These are phyloP conservation scores for Mythimna ferrago DNA, from an alignment of 2,888 invertebrate species.

Conservation along the genomic window DNA sequence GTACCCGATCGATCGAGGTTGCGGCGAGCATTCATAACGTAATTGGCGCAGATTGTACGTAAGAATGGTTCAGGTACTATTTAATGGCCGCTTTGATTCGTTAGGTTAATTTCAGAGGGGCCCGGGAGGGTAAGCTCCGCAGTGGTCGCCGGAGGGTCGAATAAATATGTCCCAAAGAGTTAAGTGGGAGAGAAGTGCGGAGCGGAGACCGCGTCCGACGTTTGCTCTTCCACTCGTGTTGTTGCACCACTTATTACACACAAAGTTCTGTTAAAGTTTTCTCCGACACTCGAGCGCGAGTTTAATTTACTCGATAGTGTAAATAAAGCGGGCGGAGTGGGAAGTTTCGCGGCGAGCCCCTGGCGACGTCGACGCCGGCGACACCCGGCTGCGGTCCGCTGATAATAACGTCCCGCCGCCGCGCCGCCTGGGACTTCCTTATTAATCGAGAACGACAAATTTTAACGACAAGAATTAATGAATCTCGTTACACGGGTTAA, in stretches of 20 bases:
- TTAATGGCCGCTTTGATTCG: constrained; percentile 87
- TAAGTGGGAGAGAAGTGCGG: constrained; percentile 89
- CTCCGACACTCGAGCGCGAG: constrained; percentile 89
- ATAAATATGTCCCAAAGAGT: constrained; percentile 91
- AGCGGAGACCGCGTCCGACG: constrained; percentile 89
- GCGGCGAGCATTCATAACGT: constrained; percentile 82
- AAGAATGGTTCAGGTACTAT: constrained; percentile 78
- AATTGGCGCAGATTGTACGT: constrained; percentile 79
- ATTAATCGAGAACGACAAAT: constrained; percentile 92
- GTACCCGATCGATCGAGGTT: constrained; percentile 80
- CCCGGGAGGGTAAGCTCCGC: constrained; percentile 77
- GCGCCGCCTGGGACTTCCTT: constrained; percentile 88
- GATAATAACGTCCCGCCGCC: constrained; percentile 88
- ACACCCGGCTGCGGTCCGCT: constrained; percentile 85
- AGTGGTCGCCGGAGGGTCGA: constrained; percentile 90
- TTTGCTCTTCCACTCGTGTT: constrained; percentile 91
- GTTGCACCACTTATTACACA: constrained; percentile 91
- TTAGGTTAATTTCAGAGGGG: constrained; percentile 88
- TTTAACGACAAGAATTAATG: constrained; percentile 92
- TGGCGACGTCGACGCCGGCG: constrained; percentile 71
- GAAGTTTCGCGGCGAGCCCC: constrained; percentile 87
- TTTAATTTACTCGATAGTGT: constrained; percentile 91
- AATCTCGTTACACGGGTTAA: constrained; percentile 91
- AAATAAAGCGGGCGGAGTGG: constrained; percentile 90
- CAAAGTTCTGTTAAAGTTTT: constrained; percentile 90